A percentile compares a stretch with the other conserved stretches of the same genome.
Evolutionary conservation across 2,888 invertebrate species (phyloP).

Genomic region (Lingula anatina): DNA sequence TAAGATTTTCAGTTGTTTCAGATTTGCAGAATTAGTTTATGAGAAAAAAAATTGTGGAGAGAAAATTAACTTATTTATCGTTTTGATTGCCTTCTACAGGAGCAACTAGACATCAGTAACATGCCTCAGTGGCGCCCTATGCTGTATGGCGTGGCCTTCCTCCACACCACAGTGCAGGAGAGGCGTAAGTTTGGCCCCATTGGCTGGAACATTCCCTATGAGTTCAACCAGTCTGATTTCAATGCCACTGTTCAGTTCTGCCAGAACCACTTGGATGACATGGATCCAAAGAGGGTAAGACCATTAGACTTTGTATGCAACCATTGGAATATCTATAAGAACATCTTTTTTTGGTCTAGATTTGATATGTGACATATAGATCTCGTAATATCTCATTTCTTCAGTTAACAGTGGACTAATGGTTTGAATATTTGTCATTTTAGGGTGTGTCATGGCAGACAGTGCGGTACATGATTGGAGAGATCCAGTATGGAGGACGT

Average conservation of each 20-base stretch:
- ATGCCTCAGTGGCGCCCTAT: slow-evolving; percentile 90
- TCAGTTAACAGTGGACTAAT: no score
- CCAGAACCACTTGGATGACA: slow-evolving; percentile 93
- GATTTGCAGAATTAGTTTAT: no score
- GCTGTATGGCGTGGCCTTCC: slow-evolving; percentile 86
- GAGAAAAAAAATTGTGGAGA: not conserved
- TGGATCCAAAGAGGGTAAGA: slow-evolving; percentile 83
- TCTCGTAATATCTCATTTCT: no score
- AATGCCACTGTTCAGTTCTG: slow-evolving; percentile 92
- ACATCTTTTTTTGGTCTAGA: not conserved
- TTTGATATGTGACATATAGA: no score
- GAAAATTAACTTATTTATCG: not conserved
- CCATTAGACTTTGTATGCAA: not conserved
- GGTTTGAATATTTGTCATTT: slow-evolving; percentile 6
- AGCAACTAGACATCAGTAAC: slow-evolving; percentile 78
- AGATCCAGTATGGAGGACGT: slow-evolving; percentile 77
- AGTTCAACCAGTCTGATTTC: slow-evolving; percentile 95
- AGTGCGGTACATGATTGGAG: slow-evolving; percentile 94
- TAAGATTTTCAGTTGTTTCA: not conserved
- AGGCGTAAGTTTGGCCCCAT: slow-evolving; percentile 91
- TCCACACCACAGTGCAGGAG: slow-evolving; percentile 93
- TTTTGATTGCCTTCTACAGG: slow-evolving; percentile 50
- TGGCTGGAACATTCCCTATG: slow-evolving; percentile 96
- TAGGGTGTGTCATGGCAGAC: slow-evolving; percentile 94
- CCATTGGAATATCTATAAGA: not conserved